Base-by-base conservation (phyloP, 2,888 invertebrate species). In the Resseliella maxima region DNA sequence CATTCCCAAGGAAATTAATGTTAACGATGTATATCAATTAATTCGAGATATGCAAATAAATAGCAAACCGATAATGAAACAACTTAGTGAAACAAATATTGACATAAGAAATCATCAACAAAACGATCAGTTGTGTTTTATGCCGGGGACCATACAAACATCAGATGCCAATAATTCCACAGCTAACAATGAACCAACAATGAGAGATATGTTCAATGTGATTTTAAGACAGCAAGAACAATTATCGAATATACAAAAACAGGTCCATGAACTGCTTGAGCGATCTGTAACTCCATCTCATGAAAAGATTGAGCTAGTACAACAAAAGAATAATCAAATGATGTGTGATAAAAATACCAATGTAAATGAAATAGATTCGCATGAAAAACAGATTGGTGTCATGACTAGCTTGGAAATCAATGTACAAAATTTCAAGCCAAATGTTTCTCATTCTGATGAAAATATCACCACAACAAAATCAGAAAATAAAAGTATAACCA, bases 331-430 rank as follows among this genome's bases (percentile, higher is more conserved):
- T 24, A 46, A 46, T 85, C 45, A 45, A 46, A 85, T 41, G 12
- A 31, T 31, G 5, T 10, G n/a, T 10, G 45, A 27, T 45, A 31
- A 0, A 15, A 85, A 41, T 38, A 27, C 1, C 21, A 41, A 46
- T 31, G 18, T 15, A 2, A n/a, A 85, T 45, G 6, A 27, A 27
- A 31, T 27, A 2, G 31, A 85, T 27, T 2, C 27, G 18, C 41
- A 27, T 27, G 31, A 24, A 24, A 85, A 41, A 45, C 85, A 38
- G 31, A 31, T 45, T 85, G 85, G 85, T n/a, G 85, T 85, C 6
- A 85, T 85, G 41, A 85, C 85, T 1, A 85, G 85, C 31, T 31
- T 85, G 1, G 85, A 85, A 85, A 85, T 85, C 1, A 85, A 85
- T 85, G 46, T 85, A 10, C 85, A 85, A 46, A 41, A 85, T 41